Evolutionary conservation across 2,888 invertebrate genomes (phyloP).

Genomic region (Xestobium rufovillosum): DNA sequence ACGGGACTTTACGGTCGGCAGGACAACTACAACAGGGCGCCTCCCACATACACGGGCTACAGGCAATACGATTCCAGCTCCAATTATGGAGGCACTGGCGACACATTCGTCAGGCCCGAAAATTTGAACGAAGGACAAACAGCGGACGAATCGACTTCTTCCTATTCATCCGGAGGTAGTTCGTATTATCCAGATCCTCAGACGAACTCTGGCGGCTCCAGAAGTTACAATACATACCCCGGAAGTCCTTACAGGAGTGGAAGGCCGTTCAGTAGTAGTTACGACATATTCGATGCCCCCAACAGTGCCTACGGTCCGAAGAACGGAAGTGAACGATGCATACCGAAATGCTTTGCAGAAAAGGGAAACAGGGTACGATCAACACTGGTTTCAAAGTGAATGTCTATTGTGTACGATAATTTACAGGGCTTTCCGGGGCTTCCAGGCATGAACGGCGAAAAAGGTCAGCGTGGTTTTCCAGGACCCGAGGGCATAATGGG

Average conservation of each 20-base stretch:
- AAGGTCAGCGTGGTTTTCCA: conserved; percentile 71
- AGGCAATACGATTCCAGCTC: background rate
- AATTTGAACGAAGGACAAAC: background rate
- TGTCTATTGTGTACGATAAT: conserved; percentile 1
- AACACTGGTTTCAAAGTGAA: background rate
- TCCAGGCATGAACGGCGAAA: conserved; percentile 63
- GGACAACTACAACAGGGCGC: conserved; percentile 13
- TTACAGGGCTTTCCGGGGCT: conserved; percentile 64
- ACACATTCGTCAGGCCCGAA: too few relatives aligned
- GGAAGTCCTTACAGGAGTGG: conserved; percentile 34
- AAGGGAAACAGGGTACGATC: conserved; percentile 68
- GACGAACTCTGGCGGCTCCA: conserved; percentile 21
- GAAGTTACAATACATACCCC: conserved; percentile 38
- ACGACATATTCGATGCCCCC: conserved; percentile 44
- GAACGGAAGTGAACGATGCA: conserved; percentile 60
- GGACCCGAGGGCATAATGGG: conserved; percentile 82
- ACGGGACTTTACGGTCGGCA: conserved; percentile 30
- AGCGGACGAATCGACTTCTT: background rate
- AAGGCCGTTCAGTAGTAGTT: conserved; percentile 43
- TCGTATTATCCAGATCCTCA: conserved; percentile 15
- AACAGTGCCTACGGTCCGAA: conserved; percentile 42
- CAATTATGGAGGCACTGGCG: too few relatives aligned
- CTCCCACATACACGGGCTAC: background rate
- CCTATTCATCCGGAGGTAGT: background rate
- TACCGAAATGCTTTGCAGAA: conserved; percentile 82